These are phyloP conservation scores for Sinocyclocheilus anophthalmus DNA, from an alignment of 2,113 vertebrate genomes.

Conservation along the genomic window DNA sequence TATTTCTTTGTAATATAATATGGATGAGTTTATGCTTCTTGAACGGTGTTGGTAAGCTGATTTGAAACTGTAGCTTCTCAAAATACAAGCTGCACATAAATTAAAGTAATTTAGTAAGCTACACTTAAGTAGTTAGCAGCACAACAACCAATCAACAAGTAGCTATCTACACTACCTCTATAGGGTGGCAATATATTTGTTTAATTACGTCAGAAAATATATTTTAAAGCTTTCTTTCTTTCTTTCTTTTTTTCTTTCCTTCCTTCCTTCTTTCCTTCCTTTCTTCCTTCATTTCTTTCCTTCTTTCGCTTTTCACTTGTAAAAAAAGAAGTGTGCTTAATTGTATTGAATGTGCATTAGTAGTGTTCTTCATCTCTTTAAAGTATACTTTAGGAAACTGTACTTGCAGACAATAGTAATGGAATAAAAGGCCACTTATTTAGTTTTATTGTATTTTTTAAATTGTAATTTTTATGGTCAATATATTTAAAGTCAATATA, in stretches of 20 bases:
- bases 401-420: neutral
- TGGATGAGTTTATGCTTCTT: neutral
- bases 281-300: neutral
- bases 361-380: neutral
- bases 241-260: neutral
- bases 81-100: neutral
- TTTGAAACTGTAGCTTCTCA: slow-evolving; percentile 6
- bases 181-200: neutral
- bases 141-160: neutral
- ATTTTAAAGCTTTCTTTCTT: neutral
- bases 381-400: neutral
- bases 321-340: neutral
- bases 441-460: too few species aligned
- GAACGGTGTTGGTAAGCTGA: neutral
- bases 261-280: neutral
- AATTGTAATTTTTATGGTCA: neutral
- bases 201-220: too few species aligned
- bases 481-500: neutral
- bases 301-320: neutral
- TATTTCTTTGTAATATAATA: neutral
- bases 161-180: neutral
- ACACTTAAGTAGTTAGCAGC: neutral
- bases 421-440: too few species aligned
- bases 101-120: neutral
- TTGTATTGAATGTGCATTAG: neutral